Evolutionary conservation across 1,140 invertebrate genomes (phyloP).

Genomic region (Asobara japonica): DNA sequence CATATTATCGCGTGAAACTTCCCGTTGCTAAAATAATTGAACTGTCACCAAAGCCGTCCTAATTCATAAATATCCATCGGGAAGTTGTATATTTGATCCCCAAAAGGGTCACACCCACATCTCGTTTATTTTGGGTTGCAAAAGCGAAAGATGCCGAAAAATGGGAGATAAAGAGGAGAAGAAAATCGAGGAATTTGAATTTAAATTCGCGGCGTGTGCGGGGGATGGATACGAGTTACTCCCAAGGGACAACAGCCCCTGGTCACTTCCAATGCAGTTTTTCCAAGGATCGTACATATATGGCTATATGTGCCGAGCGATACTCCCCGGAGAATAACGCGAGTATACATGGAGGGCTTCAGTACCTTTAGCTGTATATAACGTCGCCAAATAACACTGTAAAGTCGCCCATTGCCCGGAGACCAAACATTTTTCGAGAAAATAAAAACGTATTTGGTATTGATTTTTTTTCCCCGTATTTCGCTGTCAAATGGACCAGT

Average conservation of each 20-base stretch:
- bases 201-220: constrained; percentile 54
- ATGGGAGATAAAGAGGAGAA: background rate
- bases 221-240: constrained; percentile 29
- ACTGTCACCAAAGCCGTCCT: too few relatives aligned
- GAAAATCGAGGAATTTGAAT: constrained; percentile 55
- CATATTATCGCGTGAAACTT: too few relatives aligned
- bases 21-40: too few relatives aligned
- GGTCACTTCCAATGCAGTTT: constrained; percentile 64
- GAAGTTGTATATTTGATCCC: too few relatives aligned
- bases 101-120: too few relatives aligned
- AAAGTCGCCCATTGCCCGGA: background rate
- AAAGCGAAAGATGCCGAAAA: constrained; percentile 30
- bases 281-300: constrained; percentile 44
- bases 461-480: background rate
- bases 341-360: background rate
- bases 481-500: too few relatives aligned
- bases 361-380: constrained; percentile 12
- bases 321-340: background rate
- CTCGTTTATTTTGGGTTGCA: constrained; percentile 52
- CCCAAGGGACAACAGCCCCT: constrained; percentile 50
- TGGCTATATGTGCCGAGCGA: background rate
- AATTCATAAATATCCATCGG: too few relatives aligned
- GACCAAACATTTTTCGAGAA: background rate
- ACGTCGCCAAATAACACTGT: constrained; percentile 9
- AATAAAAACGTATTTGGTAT: background rate